Evolutionary conservation across 2,797 vertebrate genomes (phyloP), one percentile per base, ranked within the genome.

Genomic region (Peromyscus eremicus): DNA sequence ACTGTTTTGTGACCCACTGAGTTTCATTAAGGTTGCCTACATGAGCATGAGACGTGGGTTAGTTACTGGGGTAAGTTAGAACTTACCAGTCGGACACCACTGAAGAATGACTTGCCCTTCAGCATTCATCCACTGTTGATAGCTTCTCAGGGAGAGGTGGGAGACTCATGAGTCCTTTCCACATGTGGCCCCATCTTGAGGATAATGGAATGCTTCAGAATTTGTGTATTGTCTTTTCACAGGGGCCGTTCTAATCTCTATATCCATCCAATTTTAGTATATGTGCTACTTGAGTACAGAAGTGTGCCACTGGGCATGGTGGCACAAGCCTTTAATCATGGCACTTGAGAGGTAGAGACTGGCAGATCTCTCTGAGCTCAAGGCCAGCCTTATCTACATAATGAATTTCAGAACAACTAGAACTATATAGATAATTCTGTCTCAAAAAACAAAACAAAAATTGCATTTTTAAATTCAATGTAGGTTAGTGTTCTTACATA

Each of bases 391-490:
- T 43, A 46, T 84, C 40, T 85, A 68, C 29, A 49, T 25, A 49
- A 10, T 49, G 43, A 85, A 43, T 68, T 68, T 21, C 43, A 85
- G 29, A 68, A 68, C 83, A 68, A 17, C 62, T 9, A 49, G 43
- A 19, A 34, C 62, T 85, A 49, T 19, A 68, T 7, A 68, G 19
- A 85, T 0, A 85, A 85, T 19, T 62, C 19, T 85, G 83, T 85
- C 64, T 85, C 32, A 68, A 46, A 14, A 66, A 46, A 66, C n/a
- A 60, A 40, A 62, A 82, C 14, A 43, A 84, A 85, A 68, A n/a
- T 11, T 49, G 32, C 49, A 19, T 68, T 89, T 87, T 96, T 64
- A 92, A 96, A 37, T n/a, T 92, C 34, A 37, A 6, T 81, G 46
- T 89, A 64, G 6, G 11, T 49, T 49, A 49, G 49, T 49, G 55